A percentile compares a stretch with the other conserved stretches of the same genome.
phyloP scores from a whole-genome alignment of 1,140 invertebrate genomes.

The Scylla paramamosain region DNA sequence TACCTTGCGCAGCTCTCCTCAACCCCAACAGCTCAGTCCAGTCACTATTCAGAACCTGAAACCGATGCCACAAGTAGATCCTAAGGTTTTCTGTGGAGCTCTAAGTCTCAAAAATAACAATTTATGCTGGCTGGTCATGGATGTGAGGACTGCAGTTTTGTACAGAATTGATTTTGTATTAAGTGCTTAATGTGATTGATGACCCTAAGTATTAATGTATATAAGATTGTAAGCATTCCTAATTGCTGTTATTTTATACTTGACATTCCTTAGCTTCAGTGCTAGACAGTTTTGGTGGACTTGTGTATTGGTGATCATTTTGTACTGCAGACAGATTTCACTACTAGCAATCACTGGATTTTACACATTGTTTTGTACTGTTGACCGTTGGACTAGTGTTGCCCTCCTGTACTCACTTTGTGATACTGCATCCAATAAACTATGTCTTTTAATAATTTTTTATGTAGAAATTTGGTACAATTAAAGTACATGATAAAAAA shows the following conservation, averaged over 20 bases:
- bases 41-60: constrained; percentile 64
- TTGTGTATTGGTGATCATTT: not conserved
- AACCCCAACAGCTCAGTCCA: constrained; percentile 41
- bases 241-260: constrained; percentile 41
- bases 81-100: not conserved
- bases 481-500: constrained; percentile 21
- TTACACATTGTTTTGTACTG: constrained; percentile 36
- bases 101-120: not conserved
- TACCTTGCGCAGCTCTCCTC: constrained; percentile 72
- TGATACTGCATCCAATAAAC: constrained; percentile 47
- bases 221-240: constrained; percentile 39
- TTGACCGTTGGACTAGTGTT: constrained; percentile 13
- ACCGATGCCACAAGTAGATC: constrained; percentile 55
- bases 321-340: not conserved
- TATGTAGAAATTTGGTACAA: constrained; percentile 62
- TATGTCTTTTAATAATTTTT: constrained; percentile 50
- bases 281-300: constrained; percentile 34
- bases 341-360: not conserved
- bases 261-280: constrained; percentile 47
- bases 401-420: constrained; percentile 30
- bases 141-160: constrained; percentile 18
- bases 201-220: constrained; percentile 23
- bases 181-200: constrained; percentile 15
- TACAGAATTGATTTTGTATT: constrained; percentile 27
- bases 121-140: not conserved